Base-by-base conservation (phyloP, 1,140 invertebrate genomes). In the Drosophila saltans region DNA sequence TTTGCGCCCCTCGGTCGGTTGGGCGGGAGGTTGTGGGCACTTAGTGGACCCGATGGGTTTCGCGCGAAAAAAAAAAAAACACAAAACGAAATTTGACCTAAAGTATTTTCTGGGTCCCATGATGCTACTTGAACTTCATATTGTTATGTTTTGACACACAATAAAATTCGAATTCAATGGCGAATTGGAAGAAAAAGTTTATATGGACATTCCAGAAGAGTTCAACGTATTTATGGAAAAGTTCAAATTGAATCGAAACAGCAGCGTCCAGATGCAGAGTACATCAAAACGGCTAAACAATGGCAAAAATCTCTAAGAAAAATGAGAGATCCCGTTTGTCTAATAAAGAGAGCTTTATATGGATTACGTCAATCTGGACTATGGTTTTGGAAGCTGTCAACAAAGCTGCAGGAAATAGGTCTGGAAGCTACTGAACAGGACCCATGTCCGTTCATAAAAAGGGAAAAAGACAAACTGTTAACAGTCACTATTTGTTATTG, bases 321-420 rank as follows among this genome's bases (percentile, higher is more conserved):
- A 4, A 30, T 30, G 2, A 30, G 28, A 4, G 28, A 30, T 30
- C 28, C 28, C 28, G 28, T 30, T 36, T 36, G 33, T 36, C 57
- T 92, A 73, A 21, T 78, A 89, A 80, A 93, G 92, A 36, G 92
- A 36, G 33, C 33, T 1, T 7, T 36, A 36, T 36, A 36, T 36
- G 71, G 88, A 3, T 64, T 93, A 7, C 93, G 93, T 71, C 92
- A 94, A 72, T 86, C 92, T 21, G 89, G 40, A 1, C 10, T 90
- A 10, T 93, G 92, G 92, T 91, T 93, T 70, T 78, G 91, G 16
- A 75, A 72, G 40, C 69, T 66, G 16, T 69, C 67, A 30, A 28
- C 52, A 43, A 78, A 61, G 43, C 67, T 76, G 1, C 48, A 69
- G 16, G 60, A 74, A 24, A 28, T 80, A 3, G 67, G 69, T 21